Evolutionary conservation across 2,113 vertebrate species (phyloP), one percentile per base, ranked within the genome.

Genomic region (Nerophis lumbriciformis): DNA sequence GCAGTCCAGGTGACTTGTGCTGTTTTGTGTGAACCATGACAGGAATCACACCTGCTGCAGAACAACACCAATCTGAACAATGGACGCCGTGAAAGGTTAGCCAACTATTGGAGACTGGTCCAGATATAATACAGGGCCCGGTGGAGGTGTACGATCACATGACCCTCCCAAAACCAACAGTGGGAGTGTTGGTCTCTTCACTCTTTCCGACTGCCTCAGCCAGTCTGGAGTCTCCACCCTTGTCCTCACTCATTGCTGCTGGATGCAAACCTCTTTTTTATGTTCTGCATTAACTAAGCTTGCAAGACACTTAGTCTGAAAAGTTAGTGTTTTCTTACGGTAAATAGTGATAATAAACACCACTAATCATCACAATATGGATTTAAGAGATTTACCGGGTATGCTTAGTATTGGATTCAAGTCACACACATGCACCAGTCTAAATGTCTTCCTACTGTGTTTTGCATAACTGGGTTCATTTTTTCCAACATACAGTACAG

Each of bases 31-130:
- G 65, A 42, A 36, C 0, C 47, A 10, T 58, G 57, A 42, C n/a
- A 15, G 35, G 5, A 39, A 67, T 76, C 68, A 75, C 80, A 83
- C 75, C 78, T 84, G 73, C 62, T 79, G 45, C 47, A 48, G 10
- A 8, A 19, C 38, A 19, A 19, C 42, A 45, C 4, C 16, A 57
- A 57, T n/a, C 8, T 55, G 37, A 38, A 39, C 14, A 39, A 6
- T 79, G 36, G 14, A 55, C 53, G n/a, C 53, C 36, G 15, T 55
- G 14, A 39, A 39, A 11, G 36, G 15, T 39, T 8, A 38, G 7
- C 53, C 21, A 53, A 28, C 28, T 28, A 28, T 28, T 28, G 3
- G 6, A 14, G 3, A 15, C 15, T 38, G 11, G n/a, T 42, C 53
- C 53, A 11, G 53, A 1, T 19, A 51, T 21, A 51, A 16, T 8